These are phyloP conservation scores for Ruditapes philippinarum DNA, from an alignment of 1,140 invertebrate species.

Conservation along the genomic window DNA sequence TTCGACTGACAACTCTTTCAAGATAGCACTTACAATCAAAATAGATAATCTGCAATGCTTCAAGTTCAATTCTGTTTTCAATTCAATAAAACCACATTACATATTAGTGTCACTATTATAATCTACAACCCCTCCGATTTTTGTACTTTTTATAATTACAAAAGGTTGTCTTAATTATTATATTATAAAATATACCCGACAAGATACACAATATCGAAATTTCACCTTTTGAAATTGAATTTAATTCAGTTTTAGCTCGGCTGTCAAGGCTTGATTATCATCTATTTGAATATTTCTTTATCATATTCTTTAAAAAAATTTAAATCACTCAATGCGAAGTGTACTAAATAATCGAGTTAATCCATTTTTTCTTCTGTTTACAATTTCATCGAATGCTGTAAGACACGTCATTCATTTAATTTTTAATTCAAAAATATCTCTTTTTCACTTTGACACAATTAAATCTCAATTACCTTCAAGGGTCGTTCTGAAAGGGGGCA, in stretches of 20 bases:
- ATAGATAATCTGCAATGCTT: constrained; percentile 61
- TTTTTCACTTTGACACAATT: constrained; percentile 61
- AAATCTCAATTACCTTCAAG: constrained; percentile 65
- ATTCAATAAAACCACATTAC: constrained; percentile 58
- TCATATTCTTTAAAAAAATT: not conserved
- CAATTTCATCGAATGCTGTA: constrained; percentile 9
- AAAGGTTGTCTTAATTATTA: constrained; percentile 65
- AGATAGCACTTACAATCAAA: constrained; percentile 33
- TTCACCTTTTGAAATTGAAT: constrained; percentile 64
- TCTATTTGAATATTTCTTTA: not conserved
- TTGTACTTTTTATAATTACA: constrained; percentile 51
- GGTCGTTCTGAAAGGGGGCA: constrained; percentile 50
- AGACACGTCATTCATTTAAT: constrained; percentile 44
- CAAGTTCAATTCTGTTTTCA: constrained; percentile 51
- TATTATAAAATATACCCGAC: constrained; percentile 30
- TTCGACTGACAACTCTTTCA: constrained; percentile 36
- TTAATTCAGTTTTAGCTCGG: constrained; percentile 51
- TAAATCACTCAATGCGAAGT: not conserved
- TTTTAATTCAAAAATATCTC: constrained; percentile 54
- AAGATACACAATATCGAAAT: constrained; percentile 58
- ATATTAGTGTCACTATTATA: constrained; percentile 59
- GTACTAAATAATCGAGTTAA: constrained; percentile 16
- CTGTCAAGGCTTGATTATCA: constrained; percentile 57
- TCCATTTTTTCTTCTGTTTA: constrained; percentile 30
- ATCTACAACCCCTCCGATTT: not conserved